These are phyloP conservation scores for Chrysolophus pictus DNA, from an alignment of 2,797 vertebrate species.

Conservation along the genomic window DNA sequence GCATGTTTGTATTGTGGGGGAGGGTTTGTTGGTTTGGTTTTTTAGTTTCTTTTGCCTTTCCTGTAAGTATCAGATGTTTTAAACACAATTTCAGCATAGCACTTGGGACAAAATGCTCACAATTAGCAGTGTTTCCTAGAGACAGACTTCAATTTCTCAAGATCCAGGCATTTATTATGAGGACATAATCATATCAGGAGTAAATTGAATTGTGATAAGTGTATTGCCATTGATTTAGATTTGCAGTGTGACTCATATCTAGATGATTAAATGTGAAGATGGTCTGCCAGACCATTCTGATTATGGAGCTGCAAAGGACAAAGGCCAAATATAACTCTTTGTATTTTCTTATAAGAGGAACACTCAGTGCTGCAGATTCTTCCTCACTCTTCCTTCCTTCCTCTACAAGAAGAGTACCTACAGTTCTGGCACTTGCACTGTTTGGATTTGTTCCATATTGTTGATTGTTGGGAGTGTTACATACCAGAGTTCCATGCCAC, in stretches of 20 bases:
- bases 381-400: neutral
- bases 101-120: neutral
- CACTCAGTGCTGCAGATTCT: neutral
- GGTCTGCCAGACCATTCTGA: slow-evolving; percentile 1
- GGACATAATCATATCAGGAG: slow-evolving; percentile 36
- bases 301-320: neutral
- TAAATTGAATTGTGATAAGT: slow-evolving; percentile 62
- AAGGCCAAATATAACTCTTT: neutral
- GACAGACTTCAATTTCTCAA: slow-evolving; percentile 27
- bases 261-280: slow-evolving; percentile 49
- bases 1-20: slow-evolving; percentile 22
- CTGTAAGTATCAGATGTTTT: neutral
- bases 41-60: slow-evolving; percentile 51
- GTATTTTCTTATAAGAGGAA: neutral
- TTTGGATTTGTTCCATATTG: neutral
- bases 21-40: neutral
- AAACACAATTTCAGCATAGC: slow-evolving; percentile 14
- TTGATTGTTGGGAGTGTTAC: neutral
- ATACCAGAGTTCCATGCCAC: fast-evolving
- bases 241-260: neutral
- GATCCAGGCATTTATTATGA: slow-evolving; percentile 16
- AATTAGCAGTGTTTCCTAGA: slow-evolving; percentile 42
- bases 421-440: neutral
- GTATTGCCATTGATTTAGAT: slow-evolving; percentile 47
- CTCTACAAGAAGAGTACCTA: neutral